Percentiles rank a stretch among this genome's conserved stretches.
These are phyloP conservation scores for Melinaea marsaeus DNA, from an alignment of 2,888 invertebrate species.

Conservation along the genomic window DNA sequence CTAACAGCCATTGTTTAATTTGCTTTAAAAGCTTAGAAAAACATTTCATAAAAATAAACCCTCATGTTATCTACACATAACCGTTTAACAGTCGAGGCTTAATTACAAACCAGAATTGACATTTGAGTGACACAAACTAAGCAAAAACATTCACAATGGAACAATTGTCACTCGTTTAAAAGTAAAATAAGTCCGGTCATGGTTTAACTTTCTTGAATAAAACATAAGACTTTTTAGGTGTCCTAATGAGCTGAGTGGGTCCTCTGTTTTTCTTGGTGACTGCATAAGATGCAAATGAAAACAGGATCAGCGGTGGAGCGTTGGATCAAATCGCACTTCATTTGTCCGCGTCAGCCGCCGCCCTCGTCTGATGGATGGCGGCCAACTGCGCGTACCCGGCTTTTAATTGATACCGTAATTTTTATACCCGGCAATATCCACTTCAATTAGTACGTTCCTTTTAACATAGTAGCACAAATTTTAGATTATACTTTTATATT, in stretches of 20 bases:
- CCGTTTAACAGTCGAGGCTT: neutral
- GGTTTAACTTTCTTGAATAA: conserved; percentile 67
- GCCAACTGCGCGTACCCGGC: conserved; percentile 48
- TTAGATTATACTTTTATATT: neutral
- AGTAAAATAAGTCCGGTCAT: conserved; percentile 71
- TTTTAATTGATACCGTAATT: conserved; percentile 74
- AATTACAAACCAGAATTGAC: conserved; percentile 6
- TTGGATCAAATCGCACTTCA: conserved; percentile 74
- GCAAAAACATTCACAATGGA: conserved; percentile 57
- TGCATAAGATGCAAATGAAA: conserved; percentile 72
- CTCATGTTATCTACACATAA: neutral
- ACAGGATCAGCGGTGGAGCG: conserved; percentile 57
- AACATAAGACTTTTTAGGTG: conserved; percentile 68
- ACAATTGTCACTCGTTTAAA: conserved; percentile 70
- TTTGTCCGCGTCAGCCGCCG: conserved; percentile 69
- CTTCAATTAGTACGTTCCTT: conserved; percentile 28
- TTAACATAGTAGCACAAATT: conserved; percentile 11
- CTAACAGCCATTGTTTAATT: no score
- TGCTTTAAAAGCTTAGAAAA: no score
- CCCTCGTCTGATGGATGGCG: conserved; percentile 64
- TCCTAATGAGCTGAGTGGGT: conserved; percentile 63
- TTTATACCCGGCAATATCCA: conserved; percentile 45
- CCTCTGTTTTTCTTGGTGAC: conserved; percentile 67
- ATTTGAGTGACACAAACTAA: conserved; percentile 33
- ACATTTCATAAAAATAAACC: neutral